A percentile compares a stretch with the other conserved stretches of the same genome.
phyloP scores from a whole-genome alignment of 2,797 vertebrate species.

The Anomalospiza imberbis region DNA sequence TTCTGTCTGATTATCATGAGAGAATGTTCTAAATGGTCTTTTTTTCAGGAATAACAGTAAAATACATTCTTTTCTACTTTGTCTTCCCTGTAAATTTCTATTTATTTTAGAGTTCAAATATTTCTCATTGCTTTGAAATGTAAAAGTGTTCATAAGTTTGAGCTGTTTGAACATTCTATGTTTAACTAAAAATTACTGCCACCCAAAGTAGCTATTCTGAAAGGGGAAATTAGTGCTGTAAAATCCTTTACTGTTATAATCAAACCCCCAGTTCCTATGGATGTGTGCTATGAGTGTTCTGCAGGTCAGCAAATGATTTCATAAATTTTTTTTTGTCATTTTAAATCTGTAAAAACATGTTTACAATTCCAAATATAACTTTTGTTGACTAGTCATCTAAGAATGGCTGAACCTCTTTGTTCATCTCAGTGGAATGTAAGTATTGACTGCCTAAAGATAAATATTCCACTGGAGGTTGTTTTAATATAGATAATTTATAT shows the following conservation, averaged over 20 bases:
- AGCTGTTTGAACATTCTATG: neutral
- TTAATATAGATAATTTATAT: neutral
- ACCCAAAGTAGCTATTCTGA: neutral
- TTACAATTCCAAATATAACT: neutral
- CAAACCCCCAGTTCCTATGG: neutral
- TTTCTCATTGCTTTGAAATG: neutral
- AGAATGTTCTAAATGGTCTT: neutral
- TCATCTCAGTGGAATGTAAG: neutral
- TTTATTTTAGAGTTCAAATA: neutral
- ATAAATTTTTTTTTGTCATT: neutral
- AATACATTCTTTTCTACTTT: neutral
- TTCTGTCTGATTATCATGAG: neutral
- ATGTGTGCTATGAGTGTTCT: accelerated
- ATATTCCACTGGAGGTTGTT: neutral
- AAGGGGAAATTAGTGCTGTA: neutral
- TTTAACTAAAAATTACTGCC: neutral
- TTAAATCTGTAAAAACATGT: neutral
- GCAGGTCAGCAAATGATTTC: neutral
- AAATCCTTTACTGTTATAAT: neutral
- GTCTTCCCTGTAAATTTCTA: neutral
- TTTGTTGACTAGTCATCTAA: neutral
- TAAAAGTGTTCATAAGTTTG: neutral
- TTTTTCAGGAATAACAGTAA: neutral
- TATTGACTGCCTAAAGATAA: neutral
- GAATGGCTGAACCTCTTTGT: neutral